Evolutionary conservation across 2,797 vertebrate genomes (phyloP).

Genomic region (Megalops cyprinoides): DNA sequence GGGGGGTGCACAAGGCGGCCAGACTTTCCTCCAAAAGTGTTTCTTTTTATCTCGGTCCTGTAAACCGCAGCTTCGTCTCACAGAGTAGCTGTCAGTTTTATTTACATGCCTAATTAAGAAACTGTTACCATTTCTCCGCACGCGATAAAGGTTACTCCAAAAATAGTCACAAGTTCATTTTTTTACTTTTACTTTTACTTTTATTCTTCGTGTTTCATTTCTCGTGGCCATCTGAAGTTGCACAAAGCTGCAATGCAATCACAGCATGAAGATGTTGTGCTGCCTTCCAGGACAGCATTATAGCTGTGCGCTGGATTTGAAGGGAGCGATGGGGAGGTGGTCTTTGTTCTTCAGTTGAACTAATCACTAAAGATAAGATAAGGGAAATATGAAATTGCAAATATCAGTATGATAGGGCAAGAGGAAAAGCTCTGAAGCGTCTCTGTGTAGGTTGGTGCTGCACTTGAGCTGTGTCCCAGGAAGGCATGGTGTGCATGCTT

Average conservation of each 20-base stretch:
- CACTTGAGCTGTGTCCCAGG: background rate
- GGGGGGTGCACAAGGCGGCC: conserved; percentile 22
- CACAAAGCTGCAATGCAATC: conserved; percentile 23
- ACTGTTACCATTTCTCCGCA: conserved; percentile 17
- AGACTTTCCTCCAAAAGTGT: conserved; percentile 18
- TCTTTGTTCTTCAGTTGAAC: conserved; percentile 10
- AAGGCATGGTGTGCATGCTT: too few relatives aligned
- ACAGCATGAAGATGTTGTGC: conserved; percentile 15
- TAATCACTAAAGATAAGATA: background rate
- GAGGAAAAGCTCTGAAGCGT: background rate
- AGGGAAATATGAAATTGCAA: conserved; percentile 5
- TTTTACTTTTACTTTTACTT: background rate
- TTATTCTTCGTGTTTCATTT: conserved; percentile 9
- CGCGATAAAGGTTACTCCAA: background rate
- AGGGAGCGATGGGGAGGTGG: background rate
- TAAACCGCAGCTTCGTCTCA: conserved; percentile 31
- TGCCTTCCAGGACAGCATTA: background rate
- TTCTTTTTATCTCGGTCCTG: conserved; percentile 27
- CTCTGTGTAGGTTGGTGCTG: background rate
- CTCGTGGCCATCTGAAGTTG: conserved; percentile 7
- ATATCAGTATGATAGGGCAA: conserved; percentile 1
- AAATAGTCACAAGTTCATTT: background rate
- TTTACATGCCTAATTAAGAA: conserved; percentile 31
- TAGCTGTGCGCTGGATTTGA: background rate
- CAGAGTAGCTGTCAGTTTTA: conserved; percentile 35